Percentiles rank a stretch among this genome's conserved stretches.
Evolutionary conservation across 2,113 vertebrate genomes (phyloP).

Genomic region (Pandion haliaetus): DNA sequence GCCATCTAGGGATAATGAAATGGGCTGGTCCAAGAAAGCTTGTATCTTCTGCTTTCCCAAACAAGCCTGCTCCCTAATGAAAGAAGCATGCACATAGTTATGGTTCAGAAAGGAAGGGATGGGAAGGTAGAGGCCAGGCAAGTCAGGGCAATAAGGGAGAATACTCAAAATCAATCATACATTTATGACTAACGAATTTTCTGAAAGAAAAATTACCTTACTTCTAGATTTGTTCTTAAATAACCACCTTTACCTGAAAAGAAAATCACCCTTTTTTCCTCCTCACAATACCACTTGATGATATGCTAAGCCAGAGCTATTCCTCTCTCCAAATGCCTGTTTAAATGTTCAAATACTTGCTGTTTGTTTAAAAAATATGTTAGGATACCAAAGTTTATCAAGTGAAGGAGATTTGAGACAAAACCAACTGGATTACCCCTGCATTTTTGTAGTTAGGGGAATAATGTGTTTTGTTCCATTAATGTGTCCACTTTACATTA

Average conservation of each 20-base stretch:
- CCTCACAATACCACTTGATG: not conserved
- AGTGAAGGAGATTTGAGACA: not conserved
- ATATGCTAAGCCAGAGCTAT: not conserved
- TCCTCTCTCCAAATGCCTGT: not conserved
- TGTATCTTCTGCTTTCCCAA: not conserved
- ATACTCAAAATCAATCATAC: not conserved
- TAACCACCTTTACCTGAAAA: not conserved
- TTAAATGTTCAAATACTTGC: not conserved
- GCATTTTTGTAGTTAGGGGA: conserved; percentile 57
- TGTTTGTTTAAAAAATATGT: not conserved
- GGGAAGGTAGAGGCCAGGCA: not conserved
- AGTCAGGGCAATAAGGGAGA: not conserved
- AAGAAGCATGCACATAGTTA: not conserved
- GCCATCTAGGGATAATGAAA: not conserved
- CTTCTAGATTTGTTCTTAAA: not conserved
- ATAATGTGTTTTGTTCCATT: conserved; percentile 73
- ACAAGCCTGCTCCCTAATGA: not conserved
- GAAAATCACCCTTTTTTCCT: fast-evolving
- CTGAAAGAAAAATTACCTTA: not conserved
- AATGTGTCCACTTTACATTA: conserved; percentile 77
- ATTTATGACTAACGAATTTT: not conserved
- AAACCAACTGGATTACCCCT: conserved; percentile 27
- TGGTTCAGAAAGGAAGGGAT: not conserved
- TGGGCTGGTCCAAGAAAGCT: not conserved
- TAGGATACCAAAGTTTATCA: conserved; percentile 21